These are phyloP conservation scores for Apeltes quadracus DNA, from an alignment of 2,113 vertebrate genomes.

Conservation along the genomic window DNA sequence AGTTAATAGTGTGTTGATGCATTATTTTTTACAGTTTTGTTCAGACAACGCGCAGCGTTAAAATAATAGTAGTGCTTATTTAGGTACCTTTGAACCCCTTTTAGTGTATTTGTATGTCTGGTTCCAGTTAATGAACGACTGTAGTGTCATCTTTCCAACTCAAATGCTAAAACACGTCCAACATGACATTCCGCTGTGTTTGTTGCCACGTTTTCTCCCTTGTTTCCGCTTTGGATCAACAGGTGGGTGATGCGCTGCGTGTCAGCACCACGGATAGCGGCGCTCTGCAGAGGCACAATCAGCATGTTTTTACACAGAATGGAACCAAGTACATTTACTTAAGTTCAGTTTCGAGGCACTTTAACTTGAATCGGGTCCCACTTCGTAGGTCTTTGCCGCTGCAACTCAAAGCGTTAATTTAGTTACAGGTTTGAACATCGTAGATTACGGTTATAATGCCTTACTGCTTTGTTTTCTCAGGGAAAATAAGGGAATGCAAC, in stretches of 20 bases:
- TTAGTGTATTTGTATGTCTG: no score
- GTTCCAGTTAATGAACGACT: background rate
- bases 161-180: background rate
- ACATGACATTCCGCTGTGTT: no score
- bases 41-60: background rate
- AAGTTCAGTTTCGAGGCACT: background rate
- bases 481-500: no score
- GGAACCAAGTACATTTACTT: background rate
- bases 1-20: background rate
- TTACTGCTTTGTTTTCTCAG: no score
- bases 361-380: no score
- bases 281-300: background rate
- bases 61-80: background rate
- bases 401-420: background rate
- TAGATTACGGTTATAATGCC: no score
- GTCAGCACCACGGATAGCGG: conserved; percentile 38
- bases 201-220: no score
- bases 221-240: no score
- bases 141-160: background rate
- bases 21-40: background rate
- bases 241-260: background rate
- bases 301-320: background rate
- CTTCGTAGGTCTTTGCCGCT: no score
- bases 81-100: background rate
- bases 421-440: no score